Percentiles rank a stretch among this genome's conserved stretches.
Conservation (phyloP, 2,113 vertebrate species). For the Salvelinus sp. region DNA sequence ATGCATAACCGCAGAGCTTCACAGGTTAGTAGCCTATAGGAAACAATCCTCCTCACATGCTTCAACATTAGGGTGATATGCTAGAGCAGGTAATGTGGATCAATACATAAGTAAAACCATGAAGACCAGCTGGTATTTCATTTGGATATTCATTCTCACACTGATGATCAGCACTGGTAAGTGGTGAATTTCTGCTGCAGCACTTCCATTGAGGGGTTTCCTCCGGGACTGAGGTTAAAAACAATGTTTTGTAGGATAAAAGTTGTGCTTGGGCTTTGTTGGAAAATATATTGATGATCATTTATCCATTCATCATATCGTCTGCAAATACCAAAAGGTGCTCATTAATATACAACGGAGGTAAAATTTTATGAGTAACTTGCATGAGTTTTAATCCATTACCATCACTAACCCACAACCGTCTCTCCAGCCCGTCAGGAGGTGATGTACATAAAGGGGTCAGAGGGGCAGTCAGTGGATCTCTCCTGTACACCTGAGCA, state of each 20-base stretch:
- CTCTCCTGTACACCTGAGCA: slow-evolving; percentile 45
- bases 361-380: neutral
- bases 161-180: slow-evolving; percentile 52
- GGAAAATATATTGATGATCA: no score
- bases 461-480: slow-evolving; percentile 40
- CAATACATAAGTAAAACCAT: no score
- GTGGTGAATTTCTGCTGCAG: neutral
- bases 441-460: slow-evolving; percentile 41
- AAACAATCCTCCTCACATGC: no score
- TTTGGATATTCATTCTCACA: slow-evolving; percentile 33
- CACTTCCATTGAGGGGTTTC: neutral
- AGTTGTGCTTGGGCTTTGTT: no score
- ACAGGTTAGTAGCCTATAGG: neutral
- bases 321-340: no score
- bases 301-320: no score
- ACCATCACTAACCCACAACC: neutral
- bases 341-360: neutral
- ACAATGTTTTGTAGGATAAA: no score
- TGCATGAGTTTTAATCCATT: neutral
- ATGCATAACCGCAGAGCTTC: slow-evolving; percentile 3
- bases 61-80: no score
- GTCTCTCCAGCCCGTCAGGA: slow-evolving; percentile 40
- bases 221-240: neutral
- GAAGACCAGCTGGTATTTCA: slow-evolving; percentile 28
- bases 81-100: slow-evolving; percentile 21